Conservation (phyloP, 2,888 invertebrate genomes). For the Labia minor region DNA sequence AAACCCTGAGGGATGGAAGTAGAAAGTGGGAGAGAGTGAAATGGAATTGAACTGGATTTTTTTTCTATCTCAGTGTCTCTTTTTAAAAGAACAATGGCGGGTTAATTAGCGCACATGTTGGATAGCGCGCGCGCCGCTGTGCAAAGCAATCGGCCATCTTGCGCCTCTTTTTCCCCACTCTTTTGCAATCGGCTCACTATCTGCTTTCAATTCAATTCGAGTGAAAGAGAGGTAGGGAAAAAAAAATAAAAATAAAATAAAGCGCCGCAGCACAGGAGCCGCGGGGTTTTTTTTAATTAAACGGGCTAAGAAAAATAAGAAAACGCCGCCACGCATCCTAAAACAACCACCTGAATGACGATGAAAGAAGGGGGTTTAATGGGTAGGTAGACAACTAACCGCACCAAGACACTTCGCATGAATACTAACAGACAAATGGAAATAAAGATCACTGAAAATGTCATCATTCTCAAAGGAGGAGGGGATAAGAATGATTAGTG, state of each 20-base stretch:
- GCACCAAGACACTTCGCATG: too few relatives aligned
- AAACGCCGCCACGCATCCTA: too few relatives aligned
- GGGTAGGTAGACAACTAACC: too few relatives aligned
- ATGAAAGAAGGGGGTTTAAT: not conserved
- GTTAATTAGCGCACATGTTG: conserved; percentile 4
- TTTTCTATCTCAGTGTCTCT: not conserved
- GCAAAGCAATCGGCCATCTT: conserved; percentile 13
- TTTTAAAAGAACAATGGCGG: not conserved
- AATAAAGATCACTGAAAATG: too few relatives aligned
- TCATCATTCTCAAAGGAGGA: too few relatives aligned
- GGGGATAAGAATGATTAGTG: too few relatives aligned
- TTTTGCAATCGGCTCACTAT: not conserved
- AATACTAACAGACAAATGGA: too few relatives aligned
- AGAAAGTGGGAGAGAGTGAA: not conserved
- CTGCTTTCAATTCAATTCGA: not conserved
- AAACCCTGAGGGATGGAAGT: too few relatives aligned
- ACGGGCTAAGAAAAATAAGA: not conserved
- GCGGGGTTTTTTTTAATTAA: not conserved
- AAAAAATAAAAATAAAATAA: too few relatives aligned
- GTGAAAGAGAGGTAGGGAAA: not conserved
- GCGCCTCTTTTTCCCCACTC: not conserved
- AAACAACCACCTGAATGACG: not conserved
- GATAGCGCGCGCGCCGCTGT: not conserved
- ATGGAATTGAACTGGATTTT: not conserved
- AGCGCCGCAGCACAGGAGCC: not conserved